Conservation (phyloP, 2,113 vertebrate genomes). For the Chinchilla lanigera region DNA sequence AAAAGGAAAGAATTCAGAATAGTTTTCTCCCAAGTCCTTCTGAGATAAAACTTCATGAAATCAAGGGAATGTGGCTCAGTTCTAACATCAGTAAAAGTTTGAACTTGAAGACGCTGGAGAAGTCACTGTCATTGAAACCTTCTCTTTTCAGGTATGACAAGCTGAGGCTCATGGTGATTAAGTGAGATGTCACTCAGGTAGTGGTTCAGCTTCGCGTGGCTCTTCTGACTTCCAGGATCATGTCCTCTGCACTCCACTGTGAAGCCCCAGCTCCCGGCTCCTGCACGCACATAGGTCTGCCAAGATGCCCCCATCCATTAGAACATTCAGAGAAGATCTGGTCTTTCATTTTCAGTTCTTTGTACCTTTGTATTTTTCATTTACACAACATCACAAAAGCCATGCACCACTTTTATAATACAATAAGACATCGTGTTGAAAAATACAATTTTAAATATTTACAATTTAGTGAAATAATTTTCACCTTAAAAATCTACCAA, state of each 20-base stretch:
- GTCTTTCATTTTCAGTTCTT: background rate
- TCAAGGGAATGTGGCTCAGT: background rate
- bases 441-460: background rate
- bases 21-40: background rate
- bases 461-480: constrained; percentile 51
- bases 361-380: constrained; percentile 30
- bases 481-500: constrained; percentile 71
- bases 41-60: background rate
- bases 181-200: background rate
- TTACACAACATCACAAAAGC: background rate
- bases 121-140: background rate
- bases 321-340: background rate
- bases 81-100: background rate
- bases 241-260: accelerated
- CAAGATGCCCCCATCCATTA: background rate
- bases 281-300: background rate
- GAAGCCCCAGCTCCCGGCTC: background rate
- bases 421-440: background rate
- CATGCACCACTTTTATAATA: background rate
- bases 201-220: background rate
- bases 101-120: background rate
- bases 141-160: background rate
- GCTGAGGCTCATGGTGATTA: background rate
- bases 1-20: background rate
- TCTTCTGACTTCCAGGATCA: background rate